These are phyloP conservation scores for Platyrinchus mystaceus DNA, from an alignment of 2,797 vertebrate species.

Conservation along the genomic window DNA sequence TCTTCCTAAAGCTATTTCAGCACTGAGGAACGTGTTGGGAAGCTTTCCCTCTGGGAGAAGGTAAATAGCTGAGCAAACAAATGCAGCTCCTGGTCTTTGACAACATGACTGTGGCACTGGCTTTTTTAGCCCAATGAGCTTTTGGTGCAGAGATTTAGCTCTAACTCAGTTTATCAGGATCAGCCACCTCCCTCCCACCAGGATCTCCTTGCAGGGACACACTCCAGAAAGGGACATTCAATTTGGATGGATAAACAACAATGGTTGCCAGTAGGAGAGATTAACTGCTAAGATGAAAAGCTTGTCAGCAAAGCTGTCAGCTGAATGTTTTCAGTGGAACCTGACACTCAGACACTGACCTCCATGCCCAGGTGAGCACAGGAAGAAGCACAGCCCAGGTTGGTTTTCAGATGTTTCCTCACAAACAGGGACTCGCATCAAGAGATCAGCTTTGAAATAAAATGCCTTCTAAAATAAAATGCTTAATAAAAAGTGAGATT, in stretches of 20 bases:
- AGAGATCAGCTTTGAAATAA: neutral
- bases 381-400: neutral
- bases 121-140: neutral
- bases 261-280: neutral
- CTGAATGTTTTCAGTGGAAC: neutral
- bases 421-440: neutral
- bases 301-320: neutral
- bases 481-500: neutral
- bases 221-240: neutral
- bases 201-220: neutral
- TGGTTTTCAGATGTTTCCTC: neutral
- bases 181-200: neutral
- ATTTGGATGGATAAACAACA: neutral
- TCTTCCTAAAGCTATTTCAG: neutral
- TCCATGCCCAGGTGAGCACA: neutral
- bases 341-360: neutral
- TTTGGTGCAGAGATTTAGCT: neutral
- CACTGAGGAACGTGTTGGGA: neutral
- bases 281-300: conserved; percentile 22
- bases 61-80: neutral
- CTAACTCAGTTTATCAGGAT: neutral
- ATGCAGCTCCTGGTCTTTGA: neutral
- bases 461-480: neutral
- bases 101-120: accelerated
- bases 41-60: neutral